These are phyloP conservation scores for Gymnoscopelus braueri DNA, from an alignment of 2,797 vertebrate genomes.

Conservation along the genomic window DNA sequence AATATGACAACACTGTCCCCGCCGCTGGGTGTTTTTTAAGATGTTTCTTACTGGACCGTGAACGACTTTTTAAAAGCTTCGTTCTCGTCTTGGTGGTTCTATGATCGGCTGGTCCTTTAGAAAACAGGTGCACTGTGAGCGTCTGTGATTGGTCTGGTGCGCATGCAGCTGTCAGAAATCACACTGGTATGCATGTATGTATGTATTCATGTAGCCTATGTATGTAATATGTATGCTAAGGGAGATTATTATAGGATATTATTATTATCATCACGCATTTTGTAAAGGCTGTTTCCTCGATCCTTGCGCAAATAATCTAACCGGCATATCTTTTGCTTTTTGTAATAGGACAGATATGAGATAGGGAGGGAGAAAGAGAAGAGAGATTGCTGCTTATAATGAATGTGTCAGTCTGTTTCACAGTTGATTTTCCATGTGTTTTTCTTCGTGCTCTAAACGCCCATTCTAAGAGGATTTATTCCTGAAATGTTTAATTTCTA, in stretches of 20 bases:
- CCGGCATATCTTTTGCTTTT: background rate
- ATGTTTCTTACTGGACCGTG: background rate
- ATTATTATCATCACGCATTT: background rate
- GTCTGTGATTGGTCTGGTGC: no score
- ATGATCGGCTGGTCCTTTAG: no score
- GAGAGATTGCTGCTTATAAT: background rate
- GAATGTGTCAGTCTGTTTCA: background rate
- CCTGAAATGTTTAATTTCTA: conserved; percentile 43
- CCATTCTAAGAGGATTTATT: conserved; percentile 21
- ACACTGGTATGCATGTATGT: no score
- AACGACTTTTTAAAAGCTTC: background rate
- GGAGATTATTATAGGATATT: background rate
- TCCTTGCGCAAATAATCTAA: no score
- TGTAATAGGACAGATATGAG: background rate
- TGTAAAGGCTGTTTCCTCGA: background rate
- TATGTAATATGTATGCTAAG: background rate
- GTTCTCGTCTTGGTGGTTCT: no score
- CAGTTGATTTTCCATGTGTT: conserved; percentile 51
- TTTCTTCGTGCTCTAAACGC: background rate
- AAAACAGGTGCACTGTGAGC: no score
- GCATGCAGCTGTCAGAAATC: no score
- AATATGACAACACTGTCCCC: background rate
- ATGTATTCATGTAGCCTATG: no score
- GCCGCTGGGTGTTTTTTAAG: conserved; percentile 1
- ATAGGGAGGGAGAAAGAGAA: background rate